Evolutionary conservation across 2,797 vertebrate genomes (phyloP).

Genomic region (Simalia tracyae): DNA sequence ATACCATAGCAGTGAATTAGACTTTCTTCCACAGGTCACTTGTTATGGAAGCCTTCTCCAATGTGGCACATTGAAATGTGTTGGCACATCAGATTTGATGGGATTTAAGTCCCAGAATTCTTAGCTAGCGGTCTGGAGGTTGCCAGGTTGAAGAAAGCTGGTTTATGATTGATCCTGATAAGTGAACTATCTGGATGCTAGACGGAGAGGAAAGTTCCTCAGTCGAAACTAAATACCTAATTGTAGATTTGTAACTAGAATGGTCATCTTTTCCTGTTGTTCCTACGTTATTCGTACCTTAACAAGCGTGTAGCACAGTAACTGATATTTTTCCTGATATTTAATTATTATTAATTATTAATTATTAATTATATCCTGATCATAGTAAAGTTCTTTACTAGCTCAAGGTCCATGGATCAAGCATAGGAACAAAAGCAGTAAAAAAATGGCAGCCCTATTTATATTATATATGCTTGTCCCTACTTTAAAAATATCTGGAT

Average conservation of each 20-base stretch:
- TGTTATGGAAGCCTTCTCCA: neutral
- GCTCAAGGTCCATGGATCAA: neutral
- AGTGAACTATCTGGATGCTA: neutral
- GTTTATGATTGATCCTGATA: neutral
- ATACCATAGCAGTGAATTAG: neutral
- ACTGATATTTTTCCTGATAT: neutral
- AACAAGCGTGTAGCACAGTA: neutral
- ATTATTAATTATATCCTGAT: no score
- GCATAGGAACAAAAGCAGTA: neutral
- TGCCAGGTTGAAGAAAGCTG: neutral
- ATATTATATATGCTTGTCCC: neutral
- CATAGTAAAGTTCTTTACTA: neutral
- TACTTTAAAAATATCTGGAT: slow-evolving; percentile 15
- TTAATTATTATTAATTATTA: no score
- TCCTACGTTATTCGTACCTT: neutral
- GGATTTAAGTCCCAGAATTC: neutral
- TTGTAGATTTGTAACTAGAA: neutral
- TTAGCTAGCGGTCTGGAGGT: neutral
- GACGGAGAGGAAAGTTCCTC: neutral
- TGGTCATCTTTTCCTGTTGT: neutral
- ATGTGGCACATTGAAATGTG: neutral
- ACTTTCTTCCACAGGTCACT: neutral
- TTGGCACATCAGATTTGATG: neutral
- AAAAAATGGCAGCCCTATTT: neutral
- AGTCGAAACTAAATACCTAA: neutral